phyloP scores from a whole-genome alignment of 2,797 vertebrate genomes.

The Sebastiscus tertius region DNA sequence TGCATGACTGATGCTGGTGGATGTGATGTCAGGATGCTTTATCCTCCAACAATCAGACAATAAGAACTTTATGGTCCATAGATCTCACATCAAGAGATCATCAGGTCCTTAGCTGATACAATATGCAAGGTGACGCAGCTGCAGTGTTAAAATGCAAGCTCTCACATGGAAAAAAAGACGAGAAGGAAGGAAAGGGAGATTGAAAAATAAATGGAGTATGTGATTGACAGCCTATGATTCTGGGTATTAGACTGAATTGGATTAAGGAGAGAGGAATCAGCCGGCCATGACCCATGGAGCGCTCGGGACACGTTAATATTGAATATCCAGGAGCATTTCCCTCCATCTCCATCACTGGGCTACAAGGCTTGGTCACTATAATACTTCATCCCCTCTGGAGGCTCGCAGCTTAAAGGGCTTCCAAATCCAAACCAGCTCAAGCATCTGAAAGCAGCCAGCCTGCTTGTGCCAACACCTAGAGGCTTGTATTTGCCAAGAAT shows the following conservation, averaged over 20 bases:
- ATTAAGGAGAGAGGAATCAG: slow-evolving; percentile 59
- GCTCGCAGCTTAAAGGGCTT: slow-evolving; percentile 6
- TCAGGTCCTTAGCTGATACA: slow-evolving; percentile 25
- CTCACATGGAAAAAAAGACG: slow-evolving; percentile 12
- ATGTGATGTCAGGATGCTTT: not conserved
- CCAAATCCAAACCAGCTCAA: slow-evolving; percentile 27
- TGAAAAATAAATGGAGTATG: slow-evolving; percentile 78
- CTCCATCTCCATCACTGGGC: slow-evolving; percentile 13
- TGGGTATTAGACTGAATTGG: slow-evolving; percentile 69
- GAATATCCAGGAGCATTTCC: slow-evolving; percentile 56
- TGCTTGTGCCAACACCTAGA: slow-evolving; percentile 23
- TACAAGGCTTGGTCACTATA: slow-evolving; percentile 42
- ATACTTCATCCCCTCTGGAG: slow-evolving; percentile 20
- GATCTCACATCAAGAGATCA: not conserved
- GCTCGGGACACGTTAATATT: slow-evolving; percentile 52
- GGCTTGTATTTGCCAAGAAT: not conserved
- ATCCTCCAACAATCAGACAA: not conserved
- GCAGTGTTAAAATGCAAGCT: slow-evolving; percentile 46
- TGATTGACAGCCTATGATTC: slow-evolving; percentile 75
- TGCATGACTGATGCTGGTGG: not conserved
- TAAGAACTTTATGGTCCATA: not conserved
- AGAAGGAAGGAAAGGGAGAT: slow-evolving; percentile 49
- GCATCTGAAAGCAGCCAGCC: slow-evolving; percentile 20
- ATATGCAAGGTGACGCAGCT: slow-evolving; percentile 38
- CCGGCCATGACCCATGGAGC: slow-evolving; percentile 30